Evolutionary conservation across 2,113 vertebrate species (phyloP), one percentile per base, ranked within the genome.

Genomic region (Coryphaenoides rupestris): DNA sequence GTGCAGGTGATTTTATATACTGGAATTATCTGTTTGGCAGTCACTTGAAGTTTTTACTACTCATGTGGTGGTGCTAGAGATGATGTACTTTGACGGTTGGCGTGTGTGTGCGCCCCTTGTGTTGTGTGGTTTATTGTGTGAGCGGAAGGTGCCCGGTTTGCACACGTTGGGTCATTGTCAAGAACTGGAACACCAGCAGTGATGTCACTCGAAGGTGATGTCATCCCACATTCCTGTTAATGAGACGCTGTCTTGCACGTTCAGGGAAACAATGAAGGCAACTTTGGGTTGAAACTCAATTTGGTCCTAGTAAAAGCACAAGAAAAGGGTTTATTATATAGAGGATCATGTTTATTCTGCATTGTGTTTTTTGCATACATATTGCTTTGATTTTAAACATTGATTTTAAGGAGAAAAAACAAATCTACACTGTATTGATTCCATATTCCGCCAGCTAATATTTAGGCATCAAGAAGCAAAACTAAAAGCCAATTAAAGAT

Each of bases 401-500:
- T 24, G 17, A 74, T 72, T 70, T 40, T 56, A 64, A 50, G 23
- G 65, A 65, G 49, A 65, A 57, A 50, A 10, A 12, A 47, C n/a
- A 79, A 1, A 84, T 80, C 52, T 17, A 10, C 61, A 50, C 53
- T 81, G 62, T 82, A 76, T 72, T 75, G 50, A n/a, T 40, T 9
- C 78, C 73, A 84, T 81, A 66, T 67, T 60, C 68, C 69, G 72
- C 76, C 81, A 52, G 75, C 63, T 79, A 82, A 86, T 68, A 68
- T 65, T 28, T 78, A 73, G 72, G 68, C 66, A 47, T 74, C 70
- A 61, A 67, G 65, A 76, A 77, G 63, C 76, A 77, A 79, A 77
- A 68, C 76, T 74, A 60, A 75, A 83, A 77, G 79, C 76, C 78
- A 77, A 88, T 86, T 84, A 87, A 88, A 88, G 80, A 69, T 73